These are phyloP conservation scores for Drosophila azteca DNA, from an alignment of 1,140 invertebrate genomes.

Conservation along the genomic window DNA sequence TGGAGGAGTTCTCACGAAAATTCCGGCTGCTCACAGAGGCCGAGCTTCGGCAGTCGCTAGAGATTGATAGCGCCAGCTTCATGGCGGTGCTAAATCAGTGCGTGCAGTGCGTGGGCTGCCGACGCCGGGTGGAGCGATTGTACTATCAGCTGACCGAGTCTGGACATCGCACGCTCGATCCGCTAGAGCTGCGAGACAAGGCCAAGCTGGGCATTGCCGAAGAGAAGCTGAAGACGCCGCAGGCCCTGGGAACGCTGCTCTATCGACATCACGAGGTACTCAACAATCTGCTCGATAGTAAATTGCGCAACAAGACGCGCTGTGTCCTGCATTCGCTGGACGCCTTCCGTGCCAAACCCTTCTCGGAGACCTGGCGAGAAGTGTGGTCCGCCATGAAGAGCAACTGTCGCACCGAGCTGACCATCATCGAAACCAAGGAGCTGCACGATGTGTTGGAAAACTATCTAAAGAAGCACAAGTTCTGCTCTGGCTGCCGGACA, in stretches of 20 bases:
- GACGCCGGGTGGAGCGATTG: conserved; percentile 93
- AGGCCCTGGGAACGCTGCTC: conserved; percentile 91
- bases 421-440: conserved; percentile 92
- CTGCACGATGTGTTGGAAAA: conserved; percentile 93
- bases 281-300: conserved; percentile 91
- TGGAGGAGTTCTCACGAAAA: conserved; percentile 93
- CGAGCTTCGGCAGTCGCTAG: conserved; percentile 91
- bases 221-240: conserved; percentile 90
- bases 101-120: conserved; percentile 96
- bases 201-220: conserved; percentile 90
- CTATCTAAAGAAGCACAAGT: conserved; percentile 95
- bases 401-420: conserved; percentile 92
- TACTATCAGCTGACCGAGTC: conserved; percentile 92
- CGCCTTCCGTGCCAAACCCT: conserved; percentile 90
- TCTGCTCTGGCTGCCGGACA: conserved; percentile 95
- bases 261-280: conserved; percentile 92
- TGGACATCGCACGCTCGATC: conserved; percentile 92
- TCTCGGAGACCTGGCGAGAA: conserved; percentile 89
- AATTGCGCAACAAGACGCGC: conserved; percentile 93
- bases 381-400: conserved; percentile 95
- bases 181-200: conserved; percentile 88
- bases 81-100: conserved; percentile 92
- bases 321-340: conserved; percentile 95
- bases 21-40: conserved; percentile 90
- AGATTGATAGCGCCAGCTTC: conserved; percentile 92